These are phyloP conservation scores for Rhabdomys dilectus DNA, from an alignment of 2,113 vertebrate genomes.

Conservation along the genomic window DNA sequence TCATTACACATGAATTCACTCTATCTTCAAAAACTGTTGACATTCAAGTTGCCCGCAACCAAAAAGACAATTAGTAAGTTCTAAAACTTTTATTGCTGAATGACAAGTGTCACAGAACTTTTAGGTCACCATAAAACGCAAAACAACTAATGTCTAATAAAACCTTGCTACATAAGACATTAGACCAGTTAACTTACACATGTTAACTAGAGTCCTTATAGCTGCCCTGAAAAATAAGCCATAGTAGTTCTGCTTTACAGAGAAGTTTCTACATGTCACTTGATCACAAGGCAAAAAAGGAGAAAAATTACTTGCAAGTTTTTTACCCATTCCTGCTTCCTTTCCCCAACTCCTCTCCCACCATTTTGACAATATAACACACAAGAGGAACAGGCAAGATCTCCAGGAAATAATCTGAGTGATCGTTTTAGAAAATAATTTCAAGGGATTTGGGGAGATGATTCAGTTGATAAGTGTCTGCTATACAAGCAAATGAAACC, in stretches of 20 bases:
- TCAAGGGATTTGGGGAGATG: neutral
- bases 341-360: neutral
- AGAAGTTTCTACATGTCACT: neutral
- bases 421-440: constrained; percentile 24
- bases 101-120: neutral
- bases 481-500: neutral
- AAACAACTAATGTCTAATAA: neutral
- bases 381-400: neutral
- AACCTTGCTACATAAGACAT: neutral
- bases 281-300: neutral
- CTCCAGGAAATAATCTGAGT: neutral
- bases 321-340: neutral
- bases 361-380: neutral
- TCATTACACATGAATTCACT: constrained; percentile 42
- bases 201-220: neutral
- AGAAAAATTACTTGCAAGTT: neutral
- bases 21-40: constrained; percentile 42
- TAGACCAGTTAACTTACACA: neutral
- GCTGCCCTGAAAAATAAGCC: neutral
- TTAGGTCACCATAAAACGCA: neutral
- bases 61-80: neutral
- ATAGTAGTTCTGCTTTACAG: neutral
- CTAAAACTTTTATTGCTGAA: neutral
- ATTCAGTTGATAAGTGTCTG: neutral
- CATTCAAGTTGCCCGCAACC: constrained; percentile 1